Evolutionary conservation across 64 coral and sea anemone genomes (phyloP), one percentile per base, ranked within the genome.

Genomic region (Actinia tenebrosa): DNA sequence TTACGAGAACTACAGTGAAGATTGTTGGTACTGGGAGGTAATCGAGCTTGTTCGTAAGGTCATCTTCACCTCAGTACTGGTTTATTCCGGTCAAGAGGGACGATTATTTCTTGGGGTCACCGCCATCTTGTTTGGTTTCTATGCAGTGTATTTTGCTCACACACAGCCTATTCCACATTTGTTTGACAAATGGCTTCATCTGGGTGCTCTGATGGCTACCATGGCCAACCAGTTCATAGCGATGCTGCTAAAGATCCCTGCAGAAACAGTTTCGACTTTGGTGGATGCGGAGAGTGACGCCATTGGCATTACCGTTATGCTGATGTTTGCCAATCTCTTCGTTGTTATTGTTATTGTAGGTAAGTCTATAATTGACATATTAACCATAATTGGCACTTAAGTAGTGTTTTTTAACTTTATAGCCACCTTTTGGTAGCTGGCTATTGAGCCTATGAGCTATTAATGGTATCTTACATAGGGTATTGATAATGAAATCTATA

Each of bases 21-120:
- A 62, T 42, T 92, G 90, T 44, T 92, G 90, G 90, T 92, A 50
- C 78, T 92, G 90, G 90, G 86, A 92, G 45, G 52, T 92, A 8
- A 83, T 92, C 16, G 90, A 92, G 79, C 63, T 82, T 4, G 58
- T 50, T 18, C 90, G 90, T 19, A 92, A 92, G 27, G 63, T 92
- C 2, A n/a, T 84, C 23, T 56, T 50, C 47, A 50, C 47, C 47
- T 50, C 47, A 8, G 47, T 50, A 50, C 47, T 50, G 3, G 47
- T 50, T 88, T 83, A 84, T 1, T 20, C 44, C 3, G 62, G 84
- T 15, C 54, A 46, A 2, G 52, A 92, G 54, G 75, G 80, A 71
- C 90, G 90, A 18, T 56, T 14, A 2, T 92, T 85, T 64, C 86
- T 92, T 1, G 91, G 62, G 7, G 15, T 50, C 10, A 64, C 87